Conservation (phyloP, 2,113 vertebrate species). For the Barnardius zonarius region DNA sequence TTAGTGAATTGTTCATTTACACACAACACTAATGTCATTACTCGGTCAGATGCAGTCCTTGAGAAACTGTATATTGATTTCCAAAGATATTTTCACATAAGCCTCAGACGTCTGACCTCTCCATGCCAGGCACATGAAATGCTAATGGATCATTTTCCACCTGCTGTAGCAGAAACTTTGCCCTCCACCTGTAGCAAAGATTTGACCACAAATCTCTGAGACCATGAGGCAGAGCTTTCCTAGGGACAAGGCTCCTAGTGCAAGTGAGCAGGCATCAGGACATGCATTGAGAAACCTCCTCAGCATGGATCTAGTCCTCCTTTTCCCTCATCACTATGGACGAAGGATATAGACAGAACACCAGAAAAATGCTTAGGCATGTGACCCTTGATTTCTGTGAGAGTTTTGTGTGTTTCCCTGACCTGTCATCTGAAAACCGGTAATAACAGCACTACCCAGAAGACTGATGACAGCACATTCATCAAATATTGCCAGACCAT, state of each 20-base stretch:
- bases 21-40: neutral
- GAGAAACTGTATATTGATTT: neutral
- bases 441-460: neutral
- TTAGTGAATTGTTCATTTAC: neutral
- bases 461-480: neutral
- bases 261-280: neutral
- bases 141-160: neutral
- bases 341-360: neutral
- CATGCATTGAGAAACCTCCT: fast-evolving
- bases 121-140: neutral
- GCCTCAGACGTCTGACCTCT: neutral
- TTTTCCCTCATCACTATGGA: neutral
- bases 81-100: neutral
- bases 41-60: neutral
- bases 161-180: neutral
- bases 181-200: neutral
- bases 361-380: neutral
- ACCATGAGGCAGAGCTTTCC: neutral
- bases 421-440: neutral
- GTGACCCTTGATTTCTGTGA: neutral
- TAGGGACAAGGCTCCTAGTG: neutral
- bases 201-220: neutral
- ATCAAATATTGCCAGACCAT: neutral
- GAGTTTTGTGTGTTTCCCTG: neutral
- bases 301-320: neutral